These are phyloP conservation scores for Ianthella basta DNA, from an alignment of 37 sponge, comb jelly and placozoan species.

Conservation along the genomic window DNA sequence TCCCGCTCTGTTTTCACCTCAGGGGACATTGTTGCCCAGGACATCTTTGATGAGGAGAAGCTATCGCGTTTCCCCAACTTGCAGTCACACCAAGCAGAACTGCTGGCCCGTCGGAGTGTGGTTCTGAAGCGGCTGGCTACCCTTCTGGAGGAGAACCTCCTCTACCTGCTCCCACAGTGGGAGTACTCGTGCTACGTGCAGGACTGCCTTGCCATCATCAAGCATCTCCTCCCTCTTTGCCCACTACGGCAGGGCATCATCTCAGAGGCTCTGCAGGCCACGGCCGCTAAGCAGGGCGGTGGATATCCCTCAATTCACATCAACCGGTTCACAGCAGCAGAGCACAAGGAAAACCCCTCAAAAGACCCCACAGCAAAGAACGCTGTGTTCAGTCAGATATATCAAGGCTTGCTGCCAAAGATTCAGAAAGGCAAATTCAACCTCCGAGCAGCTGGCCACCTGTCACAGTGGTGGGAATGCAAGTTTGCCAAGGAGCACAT, in stretches of 20 bases:
- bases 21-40: conserved; percentile 38
- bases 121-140: conserved; percentile 59
- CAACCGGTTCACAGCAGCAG: conserved; percentile 76
- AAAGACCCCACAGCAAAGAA: conserved; percentile 70
- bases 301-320: conserved; percentile 65
- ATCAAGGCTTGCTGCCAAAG: conserved; percentile 44
- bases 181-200: conserved; percentile 10
- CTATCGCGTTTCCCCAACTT: conserved; percentile 75
- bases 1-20: conserved; percentile 38
- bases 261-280: conserved; percentile 50
- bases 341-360: conserved; percentile 74
- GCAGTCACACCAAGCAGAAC: conserved; percentile 55
- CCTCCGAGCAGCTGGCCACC: conserved; percentile 77
- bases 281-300: conserved; percentile 40
- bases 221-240: conserved; percentile 82
- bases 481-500: conserved; percentile 87
- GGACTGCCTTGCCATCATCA: conserved; percentile 38
- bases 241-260: conserved; percentile 60
- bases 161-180: conserved; percentile 71
- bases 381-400: conserved; percentile 73
- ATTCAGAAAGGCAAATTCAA: conserved; percentile 68
- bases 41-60: conserved; percentile 52
- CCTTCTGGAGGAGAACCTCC: conserved; percentile 66
- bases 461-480: conserved; percentile 95
- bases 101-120: conserved; percentile 61